These are phyloP conservation scores for Acrobasis suavella DNA, from an alignment of 2,888 invertebrate species.

Conservation along the genomic window DNA sequence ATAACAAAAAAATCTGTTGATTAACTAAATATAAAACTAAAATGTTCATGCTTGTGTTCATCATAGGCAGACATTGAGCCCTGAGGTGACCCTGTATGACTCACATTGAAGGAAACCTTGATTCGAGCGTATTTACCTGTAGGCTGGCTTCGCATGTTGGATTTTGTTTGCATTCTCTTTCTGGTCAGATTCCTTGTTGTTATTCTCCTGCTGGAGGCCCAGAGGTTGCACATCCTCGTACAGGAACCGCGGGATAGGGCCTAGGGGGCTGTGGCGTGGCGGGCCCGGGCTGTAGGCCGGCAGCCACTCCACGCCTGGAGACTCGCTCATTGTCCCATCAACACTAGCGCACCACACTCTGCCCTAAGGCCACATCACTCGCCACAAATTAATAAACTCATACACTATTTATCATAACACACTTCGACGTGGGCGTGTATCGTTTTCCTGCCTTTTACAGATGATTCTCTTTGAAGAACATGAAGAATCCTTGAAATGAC, in stretches of 20 bases:
- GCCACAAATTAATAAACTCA: constrained; percentile 40
- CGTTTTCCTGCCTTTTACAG: constrained; percentile 70
- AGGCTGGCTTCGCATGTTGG: constrained; percentile 82
- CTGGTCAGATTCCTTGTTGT: constrained; percentile 71
- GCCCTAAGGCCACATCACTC: constrained; percentile 23
- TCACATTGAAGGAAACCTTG: constrained; percentile 34
- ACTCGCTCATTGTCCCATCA: constrained; percentile 77
- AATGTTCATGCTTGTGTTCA: too few species aligned
- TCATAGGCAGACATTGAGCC: constrained; percentile 13
- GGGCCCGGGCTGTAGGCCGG: constrained; percentile 78
- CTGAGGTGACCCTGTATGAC: constrained; percentile 36
- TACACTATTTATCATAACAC: constrained; percentile 45
- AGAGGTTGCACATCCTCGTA: constrained; percentile 76
- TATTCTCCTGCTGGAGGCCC: constrained; percentile 69
- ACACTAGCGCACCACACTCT: constrained; percentile 35
- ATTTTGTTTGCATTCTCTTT: constrained; percentile 74
- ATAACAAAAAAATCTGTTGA: too few species aligned
- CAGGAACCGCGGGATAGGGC: constrained; percentile 73
- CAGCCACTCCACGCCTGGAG: constrained; percentile 80
- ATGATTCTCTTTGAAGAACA: constrained; percentile 73
- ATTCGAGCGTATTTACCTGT: constrained; percentile 68
- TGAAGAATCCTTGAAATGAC: constrained; percentile 76
- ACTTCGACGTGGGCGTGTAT: constrained; percentile 58
- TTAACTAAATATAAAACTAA: too few species aligned
- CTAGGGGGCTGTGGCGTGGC: constrained; percentile 77